A percentile compares a stretch with the other conserved stretches of the same genome.
phyloP scores from a whole-genome alignment of 2,113 vertebrate genomes.

The Pelecanoides urinatrix region DNA sequence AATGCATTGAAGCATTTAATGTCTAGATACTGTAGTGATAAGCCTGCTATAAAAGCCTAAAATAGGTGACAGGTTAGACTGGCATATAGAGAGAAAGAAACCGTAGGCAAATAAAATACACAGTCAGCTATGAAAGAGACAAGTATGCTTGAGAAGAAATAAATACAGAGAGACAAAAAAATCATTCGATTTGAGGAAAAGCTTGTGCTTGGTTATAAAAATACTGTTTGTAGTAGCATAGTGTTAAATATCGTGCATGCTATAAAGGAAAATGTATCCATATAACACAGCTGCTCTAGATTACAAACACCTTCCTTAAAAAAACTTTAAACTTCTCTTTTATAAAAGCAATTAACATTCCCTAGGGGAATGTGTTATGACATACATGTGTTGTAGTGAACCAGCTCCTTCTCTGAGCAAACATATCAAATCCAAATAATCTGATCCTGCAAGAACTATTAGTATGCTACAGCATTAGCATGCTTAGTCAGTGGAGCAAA shows the following conservation, averaged over 20 bases:
- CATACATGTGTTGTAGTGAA: background rate
- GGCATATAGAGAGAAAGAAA: constrained; percentile 11
- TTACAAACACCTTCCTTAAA: background rate
- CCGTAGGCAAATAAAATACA: background rate
- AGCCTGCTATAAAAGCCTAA: background rate
- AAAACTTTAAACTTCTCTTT: background rate
- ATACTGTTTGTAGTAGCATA: background rate
- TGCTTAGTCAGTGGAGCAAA: background rate
- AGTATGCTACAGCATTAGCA: background rate
- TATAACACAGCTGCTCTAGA: background rate
- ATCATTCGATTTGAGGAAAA: background rate
- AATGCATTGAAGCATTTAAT: constrained; percentile 42
- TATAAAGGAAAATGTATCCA: background rate
- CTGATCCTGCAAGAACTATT: background rate
- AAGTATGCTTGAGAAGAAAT: background rate
- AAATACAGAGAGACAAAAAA: background rate
- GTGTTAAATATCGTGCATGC: background rate
- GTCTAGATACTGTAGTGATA: constrained; percentile 28
- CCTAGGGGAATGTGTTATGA: background rate
- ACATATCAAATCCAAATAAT: background rate
- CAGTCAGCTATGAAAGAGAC: background rate
- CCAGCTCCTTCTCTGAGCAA: background rate
- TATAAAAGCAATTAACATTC: background rate
- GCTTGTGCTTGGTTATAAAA: background rate
- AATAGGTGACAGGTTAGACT: constrained; percentile 42